Evolutionary conservation across 1,140 invertebrate genomes (phyloP), one percentile per base, ranked within the genome.

Genomic region (Nebria ingens): DNA sequence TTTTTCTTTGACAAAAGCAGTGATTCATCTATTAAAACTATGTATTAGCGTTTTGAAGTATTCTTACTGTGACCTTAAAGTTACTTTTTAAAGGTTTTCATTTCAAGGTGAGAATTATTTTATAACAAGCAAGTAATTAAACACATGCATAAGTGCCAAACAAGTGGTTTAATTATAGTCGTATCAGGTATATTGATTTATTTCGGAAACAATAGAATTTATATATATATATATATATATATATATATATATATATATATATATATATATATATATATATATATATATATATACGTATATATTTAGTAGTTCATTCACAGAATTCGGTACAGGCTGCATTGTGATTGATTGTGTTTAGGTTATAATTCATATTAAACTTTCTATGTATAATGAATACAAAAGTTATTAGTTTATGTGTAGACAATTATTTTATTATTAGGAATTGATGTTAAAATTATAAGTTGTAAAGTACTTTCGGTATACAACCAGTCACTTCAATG

Each of bases 181-280:
- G 4, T 51, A 51, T 51, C 21, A 51, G 4, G 4, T 12, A 45
- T 45, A 45, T 45, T 45, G 40, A 45, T 45, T 45, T 45, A 45
- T 45, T 45, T 45, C 9, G 40, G 9, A 45, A 45, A 45, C 40
- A 21, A 51, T 51, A 21, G 12, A 51, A 51, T 20, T n/a, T 6
- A 20, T 2, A 51, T 51, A 20, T 51, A 20, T 19, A 19, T 19
- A 21, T 6, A 51, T 19, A 49, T 49, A 17, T 49, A 17, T 49
- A 17, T 49, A 19, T 15, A 19, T 49, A 17, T 49, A n/a, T 34
- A 34, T 34, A 34, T 34, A 34, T 34, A 34, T 34, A 34, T 34
- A 34, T 34, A 34, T 34, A 34, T 34, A n/a, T n/a, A n/a, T n/a
- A n/a, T n/a, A n/a, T n/a, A n/a, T n/a, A n/a, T n/a, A n/a, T n/a